Base-by-base conservation (phyloP, 92 coral and sea anemone species). In the Porites rus region DNA sequence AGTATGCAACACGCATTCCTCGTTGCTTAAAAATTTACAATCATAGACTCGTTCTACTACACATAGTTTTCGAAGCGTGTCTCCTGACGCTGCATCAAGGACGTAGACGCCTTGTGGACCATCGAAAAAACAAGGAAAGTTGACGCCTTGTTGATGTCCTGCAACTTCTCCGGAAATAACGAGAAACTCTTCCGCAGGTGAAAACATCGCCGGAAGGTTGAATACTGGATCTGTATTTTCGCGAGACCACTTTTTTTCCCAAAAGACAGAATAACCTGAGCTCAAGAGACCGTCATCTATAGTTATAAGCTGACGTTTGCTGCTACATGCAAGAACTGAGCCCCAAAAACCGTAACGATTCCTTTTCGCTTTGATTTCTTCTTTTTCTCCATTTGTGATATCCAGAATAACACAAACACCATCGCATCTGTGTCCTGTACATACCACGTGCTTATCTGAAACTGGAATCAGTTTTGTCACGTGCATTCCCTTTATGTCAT, bases 391-490 rank as follows among this genome's bases (percentile, higher is more conserved):
- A 56, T 19, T 75, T 20, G 79, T 53, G 0, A 50, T 58, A 75
- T 58, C 50, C 50, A 75, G 63, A 19, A 75, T 75, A 65, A 75
- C 6, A 21, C 24, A 22, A 28, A 24, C 28, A 0, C 3, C 8
- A 1, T 21, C 31, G 28, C 18, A 50, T 20, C 13, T 25, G 1
- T 0, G 22, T 4, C 17, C 11, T 22, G 16, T 59, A 14, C 50
- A 56, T 56, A 43, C 65, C 80, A 75, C 80, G 25, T 20, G 51
- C 28, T 58, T 67, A 16, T 75, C 80, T 56, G 80, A 21, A 20
- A 75, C 18, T 25, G 20, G 51, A 46, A 28, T 8, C 28, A 75
- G 3, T 21, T 5, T 9, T 56, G 51, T 54, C 12, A 75, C 1
- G 8, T 10, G 24, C 24, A 22, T 22, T 22, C 24, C 20, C 1